A percentile compares a stretch with the other conserved stretches of the same genome.
phyloP scores from a whole-genome alignment of 2,113 vertebrate genomes.

The Smithornis capensis region DNA sequence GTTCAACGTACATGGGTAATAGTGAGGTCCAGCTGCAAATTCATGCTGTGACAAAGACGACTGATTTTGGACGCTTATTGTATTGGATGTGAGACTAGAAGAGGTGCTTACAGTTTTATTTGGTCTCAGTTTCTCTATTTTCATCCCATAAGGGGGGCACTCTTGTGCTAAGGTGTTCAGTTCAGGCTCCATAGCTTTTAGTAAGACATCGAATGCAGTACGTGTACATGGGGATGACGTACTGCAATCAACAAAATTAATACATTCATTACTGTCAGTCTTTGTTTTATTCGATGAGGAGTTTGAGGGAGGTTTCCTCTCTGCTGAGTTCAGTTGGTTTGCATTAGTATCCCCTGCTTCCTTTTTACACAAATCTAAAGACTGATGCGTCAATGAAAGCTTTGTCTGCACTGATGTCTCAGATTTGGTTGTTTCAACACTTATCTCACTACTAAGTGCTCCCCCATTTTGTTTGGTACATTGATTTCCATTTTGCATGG shows the following conservation, averaged over 20 bases:
- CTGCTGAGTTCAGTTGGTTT: conserved; percentile 7
- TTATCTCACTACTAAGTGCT: conserved; percentile 22
- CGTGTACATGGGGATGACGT: conserved; percentile 73
- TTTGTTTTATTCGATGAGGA: conserved; percentile 64
- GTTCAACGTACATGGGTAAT: conserved; percentile 72
- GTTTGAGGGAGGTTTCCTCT: conserved; percentile 32
- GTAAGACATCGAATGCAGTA: conserved; percentile 91
- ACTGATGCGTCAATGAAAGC: conserved; percentile 45
- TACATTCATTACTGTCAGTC: conserved; percentile 74
- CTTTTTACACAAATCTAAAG: conserved; percentile 66
- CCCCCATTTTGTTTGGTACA: conserved; percentile 72
- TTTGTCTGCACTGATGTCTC: conserved; percentile 69
- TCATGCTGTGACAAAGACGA: conserved; percentile 75
- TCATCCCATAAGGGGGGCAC: conserved; percentile 71
- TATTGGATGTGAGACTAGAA: conserved; percentile 69
- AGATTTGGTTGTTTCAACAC: conserved; percentile 45
- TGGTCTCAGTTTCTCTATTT: conserved; percentile 77
- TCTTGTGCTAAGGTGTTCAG: conserved; percentile 90
- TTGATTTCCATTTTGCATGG: conserved; percentile 62
- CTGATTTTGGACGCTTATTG: conserved; percentile 68
- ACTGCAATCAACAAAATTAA: conserved; percentile 55
- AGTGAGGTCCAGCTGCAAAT: conserved; percentile 74
- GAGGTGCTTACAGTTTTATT: conserved; percentile 70
- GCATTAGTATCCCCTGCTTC: conserved; percentile 55
- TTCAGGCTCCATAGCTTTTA: conserved; percentile 98